Conservation (phyloP, 2,797 vertebrate species). For the Neomorphus geoffroyi region DNA sequence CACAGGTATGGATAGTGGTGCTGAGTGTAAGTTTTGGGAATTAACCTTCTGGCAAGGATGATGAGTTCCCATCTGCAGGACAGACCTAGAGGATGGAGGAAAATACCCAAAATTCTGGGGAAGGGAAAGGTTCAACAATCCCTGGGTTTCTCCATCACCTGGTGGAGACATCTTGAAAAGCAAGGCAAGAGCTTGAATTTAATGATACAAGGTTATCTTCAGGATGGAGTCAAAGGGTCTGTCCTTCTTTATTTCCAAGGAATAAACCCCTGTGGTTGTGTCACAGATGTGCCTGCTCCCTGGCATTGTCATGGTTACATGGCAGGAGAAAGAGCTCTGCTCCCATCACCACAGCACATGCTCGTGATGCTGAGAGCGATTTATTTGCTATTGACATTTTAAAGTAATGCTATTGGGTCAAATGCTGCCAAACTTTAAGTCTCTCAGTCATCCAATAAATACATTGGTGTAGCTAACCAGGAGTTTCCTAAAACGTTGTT, state of each 20-base stretch:
- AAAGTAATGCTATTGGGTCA: neutral
- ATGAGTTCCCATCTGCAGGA: neutral
- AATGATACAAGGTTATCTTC: neutral
- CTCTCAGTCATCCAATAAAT: neutral
- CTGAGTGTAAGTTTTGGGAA: neutral
- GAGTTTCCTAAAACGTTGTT: too few relatives aligned
- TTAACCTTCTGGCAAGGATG: neutral
- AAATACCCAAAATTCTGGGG: neutral
- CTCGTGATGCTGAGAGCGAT: neutral
- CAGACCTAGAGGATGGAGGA: neutral
- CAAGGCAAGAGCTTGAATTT: neutral
- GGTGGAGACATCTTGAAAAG: neutral
- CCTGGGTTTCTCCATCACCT: neutral
- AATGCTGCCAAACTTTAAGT: neutral
- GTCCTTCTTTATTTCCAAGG: neutral
- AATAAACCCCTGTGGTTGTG: neutral
- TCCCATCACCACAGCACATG: neutral
- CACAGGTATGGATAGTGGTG: neutral
- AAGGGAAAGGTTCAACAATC: neutral
- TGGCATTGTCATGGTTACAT: neutral
- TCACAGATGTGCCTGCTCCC: neutral
- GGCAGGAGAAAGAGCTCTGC: neutral
- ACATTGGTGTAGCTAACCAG: too few relatives aligned
- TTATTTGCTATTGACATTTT: neutral
- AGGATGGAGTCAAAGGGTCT: neutral